These are phyloP conservation scores for Archaeoteleia sp. DNA, from an alignment of 2,888 invertebrate species.

Conservation along the genomic window DNA sequence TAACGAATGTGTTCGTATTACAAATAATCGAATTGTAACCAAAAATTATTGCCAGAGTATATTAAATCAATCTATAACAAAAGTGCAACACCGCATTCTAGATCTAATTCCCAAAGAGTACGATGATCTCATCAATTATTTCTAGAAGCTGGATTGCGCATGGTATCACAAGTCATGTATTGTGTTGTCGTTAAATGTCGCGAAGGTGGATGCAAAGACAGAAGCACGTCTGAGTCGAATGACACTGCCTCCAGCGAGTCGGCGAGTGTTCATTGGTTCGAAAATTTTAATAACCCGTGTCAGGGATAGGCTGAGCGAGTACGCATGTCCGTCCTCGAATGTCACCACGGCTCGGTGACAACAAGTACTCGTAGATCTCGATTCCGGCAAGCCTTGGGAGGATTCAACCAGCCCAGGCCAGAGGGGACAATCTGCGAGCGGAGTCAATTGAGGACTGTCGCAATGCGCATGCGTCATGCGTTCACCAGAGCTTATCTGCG, in stretches of 20 bases:
- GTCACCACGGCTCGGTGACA: slow-evolving; percentile 64
- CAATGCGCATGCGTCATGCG: slow-evolving; percentile 24
- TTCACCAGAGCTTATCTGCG: slow-evolving; percentile 3
- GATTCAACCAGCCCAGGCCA: slow-evolving; percentile 35
- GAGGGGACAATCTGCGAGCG: slow-evolving; percentile 33
- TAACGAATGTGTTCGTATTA: too few relatives aligned
- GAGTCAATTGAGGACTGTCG: slow-evolving; percentile 36
- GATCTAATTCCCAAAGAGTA: too few relatives aligned
- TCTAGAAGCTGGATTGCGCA: too few relatives aligned
- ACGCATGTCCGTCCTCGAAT: slow-evolving; percentile 70
- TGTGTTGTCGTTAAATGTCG: slow-evolving; percentile 9
- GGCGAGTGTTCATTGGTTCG: slow-evolving; percentile 68
- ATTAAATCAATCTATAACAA: too few relatives aligned
- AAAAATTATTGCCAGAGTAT: too few relatives aligned
- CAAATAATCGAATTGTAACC: too few relatives aligned
- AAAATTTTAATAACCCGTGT: slow-evolving; percentile 72
- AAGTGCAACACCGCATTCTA: too few relatives aligned
- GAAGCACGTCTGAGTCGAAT: slow-evolving; percentile 15
- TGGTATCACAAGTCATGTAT: too few relatives aligned
- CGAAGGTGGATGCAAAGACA: slow-evolving; percentile 18
- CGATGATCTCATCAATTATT: too few relatives aligned
- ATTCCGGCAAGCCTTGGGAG: slow-evolving; percentile 44
- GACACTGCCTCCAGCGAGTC: slow-evolving; percentile 48
- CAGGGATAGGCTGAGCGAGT: slow-evolving; percentile 70
- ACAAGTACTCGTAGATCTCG: slow-evolving; percentile 47